Conservation (phyloP, 1,140 invertebrate genomes). For the Zophobas atratus region DNA sequence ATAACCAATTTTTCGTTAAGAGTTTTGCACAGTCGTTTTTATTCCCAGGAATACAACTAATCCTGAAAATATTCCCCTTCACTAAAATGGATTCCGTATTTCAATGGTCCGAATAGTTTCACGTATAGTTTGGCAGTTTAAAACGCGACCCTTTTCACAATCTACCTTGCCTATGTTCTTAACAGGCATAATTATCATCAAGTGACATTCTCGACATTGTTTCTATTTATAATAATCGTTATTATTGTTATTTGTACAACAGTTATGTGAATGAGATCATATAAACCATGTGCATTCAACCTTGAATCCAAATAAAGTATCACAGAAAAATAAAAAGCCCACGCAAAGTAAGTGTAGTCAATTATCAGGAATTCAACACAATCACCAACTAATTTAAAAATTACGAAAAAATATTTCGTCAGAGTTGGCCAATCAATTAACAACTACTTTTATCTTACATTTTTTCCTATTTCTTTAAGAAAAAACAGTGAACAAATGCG, state of each 20-base stretch:
- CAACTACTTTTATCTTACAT: too few relatives aligned
- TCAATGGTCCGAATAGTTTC: constrained; percentile 22
- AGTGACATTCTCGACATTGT: constrained; percentile 37
- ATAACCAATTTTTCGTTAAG: too few relatives aligned
- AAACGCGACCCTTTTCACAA: constrained; percentile 34
- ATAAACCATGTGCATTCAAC: constrained; percentile 17
- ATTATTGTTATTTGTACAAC: neutral
- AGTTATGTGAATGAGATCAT: constrained; percentile 27
- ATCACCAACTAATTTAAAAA: too few relatives aligned
- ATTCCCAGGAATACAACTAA: neutral
- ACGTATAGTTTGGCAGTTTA: constrained; percentile 35
- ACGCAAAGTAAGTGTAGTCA: neutral
- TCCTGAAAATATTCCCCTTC: constrained; percentile 1
- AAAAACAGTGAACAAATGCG: too few relatives aligned
- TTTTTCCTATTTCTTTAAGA: too few relatives aligned
- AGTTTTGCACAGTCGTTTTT: too few relatives aligned
- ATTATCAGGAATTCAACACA: too few relatives aligned
- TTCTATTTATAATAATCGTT: constrained; percentile 27
- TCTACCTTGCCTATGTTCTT: constrained; percentile 1
- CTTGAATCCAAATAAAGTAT: constrained; percentile 29
- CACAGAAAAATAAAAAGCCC: constrained; percentile 17
- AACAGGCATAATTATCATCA: constrained; percentile 20
- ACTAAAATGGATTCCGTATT: neutral
- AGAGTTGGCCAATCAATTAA: too few relatives aligned
- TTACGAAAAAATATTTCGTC: too few relatives aligned